A percentile compares a stretch with the other conserved stretches of the same genome.
These are phyloP conservation scores for Prionailurus viverrinus DNA, from an alignment of 2,113 vertebrate genomes.

Conservation along the genomic window DNA sequence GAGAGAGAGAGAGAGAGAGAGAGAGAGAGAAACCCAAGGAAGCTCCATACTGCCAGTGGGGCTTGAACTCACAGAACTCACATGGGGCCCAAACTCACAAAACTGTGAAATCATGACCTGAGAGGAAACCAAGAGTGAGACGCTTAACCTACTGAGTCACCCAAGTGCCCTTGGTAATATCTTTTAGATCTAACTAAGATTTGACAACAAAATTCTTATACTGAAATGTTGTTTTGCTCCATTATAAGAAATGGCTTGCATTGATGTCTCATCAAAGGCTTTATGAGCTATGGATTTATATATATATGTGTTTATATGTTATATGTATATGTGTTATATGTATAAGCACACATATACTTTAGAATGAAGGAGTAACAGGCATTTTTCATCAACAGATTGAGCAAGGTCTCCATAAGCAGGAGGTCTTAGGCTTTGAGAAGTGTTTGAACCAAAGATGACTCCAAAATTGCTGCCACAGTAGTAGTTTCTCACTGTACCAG, in stretches of 20 bases:
- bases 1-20: too few species aligned
- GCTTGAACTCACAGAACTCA: too few species aligned
- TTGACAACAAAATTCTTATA: conserved; percentile 17
- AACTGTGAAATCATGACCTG: too few species aligned
- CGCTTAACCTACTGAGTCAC: too few species aligned
- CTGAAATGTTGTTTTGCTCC: not conserved
- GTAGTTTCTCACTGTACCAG: not conserved
- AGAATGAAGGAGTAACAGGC: not conserved
- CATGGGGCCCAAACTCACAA: too few species aligned
- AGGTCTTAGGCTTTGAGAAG: not conserved
- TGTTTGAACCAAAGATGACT: not conserved
- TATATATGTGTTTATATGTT: too few species aligned
- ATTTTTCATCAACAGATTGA: conserved; percentile 39
- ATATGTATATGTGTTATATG: too few species aligned
- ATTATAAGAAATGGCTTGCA: not conserved
- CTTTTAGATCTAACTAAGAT: not conserved
- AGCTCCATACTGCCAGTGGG: too few species aligned
- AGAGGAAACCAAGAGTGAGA: too few species aligned
- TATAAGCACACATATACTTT: not conserved
- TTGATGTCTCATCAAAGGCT: not conserved
- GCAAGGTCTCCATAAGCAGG: not conserved
- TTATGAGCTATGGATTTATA: not conserved
- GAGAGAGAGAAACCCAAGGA: too few species aligned
- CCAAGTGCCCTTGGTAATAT: not conserved
- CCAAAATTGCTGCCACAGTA: not conserved